Evolutionary conservation across 2,888 invertebrate species (phyloP).

Genomic region (Trisateles emortualis): DNA sequence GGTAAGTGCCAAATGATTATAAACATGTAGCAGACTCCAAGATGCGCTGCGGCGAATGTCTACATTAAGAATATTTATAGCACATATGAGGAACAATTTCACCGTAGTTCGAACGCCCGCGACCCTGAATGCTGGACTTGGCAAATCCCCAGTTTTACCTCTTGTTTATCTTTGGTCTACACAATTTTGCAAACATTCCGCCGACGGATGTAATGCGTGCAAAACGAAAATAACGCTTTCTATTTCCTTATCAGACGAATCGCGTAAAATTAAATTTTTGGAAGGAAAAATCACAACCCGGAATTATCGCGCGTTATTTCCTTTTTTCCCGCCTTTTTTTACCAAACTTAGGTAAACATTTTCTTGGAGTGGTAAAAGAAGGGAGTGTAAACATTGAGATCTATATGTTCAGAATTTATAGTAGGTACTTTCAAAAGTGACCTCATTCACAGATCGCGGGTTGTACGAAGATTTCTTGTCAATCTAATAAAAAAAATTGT

Average conservation of each 20-base stretch:
- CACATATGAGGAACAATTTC: constrained; percentile 82
- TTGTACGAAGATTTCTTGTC: constrained; percentile 19
- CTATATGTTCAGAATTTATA: constrained; percentile 31
- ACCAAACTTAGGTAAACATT: neutral
- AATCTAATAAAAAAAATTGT: constrained; percentile 5
- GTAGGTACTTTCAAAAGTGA: constrained; percentile 74
- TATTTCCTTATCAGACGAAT: constrained; percentile 18
- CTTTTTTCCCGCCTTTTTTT: constrained; percentile 53
- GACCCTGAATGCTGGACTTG: constrained; percentile 83
- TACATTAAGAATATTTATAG: constrained; percentile 79
- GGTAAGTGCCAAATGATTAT: constrained; percentile 72
- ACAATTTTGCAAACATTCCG: constrained; percentile 55
- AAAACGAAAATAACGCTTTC: constrained; percentile 31
- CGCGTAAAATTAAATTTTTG: constrained; percentile 13
- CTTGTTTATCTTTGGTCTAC: constrained; percentile 70
- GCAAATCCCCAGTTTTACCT: constrained; percentile 77
- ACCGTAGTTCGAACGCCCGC: constrained; percentile 69
- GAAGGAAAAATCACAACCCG: neutral
- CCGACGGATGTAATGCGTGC: constrained; percentile 36
- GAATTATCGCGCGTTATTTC: constrained; percentile 13
- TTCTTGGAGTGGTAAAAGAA: neutral
- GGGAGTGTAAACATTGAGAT: constrained; percentile 29
- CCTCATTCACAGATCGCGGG: constrained; percentile 58
- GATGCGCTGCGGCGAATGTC: constrained; percentile 54
- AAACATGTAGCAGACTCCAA: constrained; percentile 41